phyloP scores from a whole-genome alignment of 2,888 invertebrate species.

The Miltochrista miniata region DNA sequence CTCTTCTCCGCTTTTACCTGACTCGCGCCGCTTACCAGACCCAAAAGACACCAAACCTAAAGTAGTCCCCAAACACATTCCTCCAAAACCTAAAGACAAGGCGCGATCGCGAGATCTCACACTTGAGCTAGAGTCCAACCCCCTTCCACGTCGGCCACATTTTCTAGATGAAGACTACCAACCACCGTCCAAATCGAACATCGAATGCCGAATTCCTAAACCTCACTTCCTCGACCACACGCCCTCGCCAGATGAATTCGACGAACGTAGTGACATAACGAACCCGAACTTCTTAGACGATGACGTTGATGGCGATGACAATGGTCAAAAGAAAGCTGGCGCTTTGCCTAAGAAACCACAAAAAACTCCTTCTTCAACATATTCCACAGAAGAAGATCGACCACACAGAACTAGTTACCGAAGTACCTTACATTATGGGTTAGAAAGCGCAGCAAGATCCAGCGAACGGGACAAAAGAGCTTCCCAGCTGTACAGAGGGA shows the following conservation, averaged over 20 bases:
- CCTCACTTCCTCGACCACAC: conserved; percentile 81
- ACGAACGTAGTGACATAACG: conserved; percentile 77
- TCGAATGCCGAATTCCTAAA: conserved; percentile 79
- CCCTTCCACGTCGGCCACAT: conserved; percentile 80
- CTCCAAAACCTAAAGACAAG: conserved; percentile 62
- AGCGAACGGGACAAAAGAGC: conserved; percentile 78
- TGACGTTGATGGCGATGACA: conserved; percentile 69
- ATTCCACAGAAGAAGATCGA: conserved; percentile 64
- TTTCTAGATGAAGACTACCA: conserved; percentile 86
- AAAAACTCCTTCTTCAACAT: conserved; percentile 58
- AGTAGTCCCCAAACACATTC: conserved; percentile 45
- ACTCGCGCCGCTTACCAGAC: conserved; percentile 65
- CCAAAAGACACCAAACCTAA: conserved; percentile 62
- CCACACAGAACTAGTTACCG: conserved; percentile 72
- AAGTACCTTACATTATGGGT: conserved; percentile 72
- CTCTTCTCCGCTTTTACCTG: conserved; percentile 59
- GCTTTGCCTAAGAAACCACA: conserved; percentile 69
- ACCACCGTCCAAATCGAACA: conserved; percentile 79
- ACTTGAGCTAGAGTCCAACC: conserved; percentile 66
- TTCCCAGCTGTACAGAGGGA: conserved; percentile 74
- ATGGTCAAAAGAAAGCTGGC: conserved; percentile 68
- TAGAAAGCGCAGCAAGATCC: conserved; percentile 75
- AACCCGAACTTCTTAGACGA: conserved; percentile 79
- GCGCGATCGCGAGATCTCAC: conserved; percentile 73
- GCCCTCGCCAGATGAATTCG: conserved; percentile 79